These are phyloP conservation scores for Polyploca ridens DNA, from an alignment of 2,888 invertebrate genomes.

Conservation along the genomic window DNA sequence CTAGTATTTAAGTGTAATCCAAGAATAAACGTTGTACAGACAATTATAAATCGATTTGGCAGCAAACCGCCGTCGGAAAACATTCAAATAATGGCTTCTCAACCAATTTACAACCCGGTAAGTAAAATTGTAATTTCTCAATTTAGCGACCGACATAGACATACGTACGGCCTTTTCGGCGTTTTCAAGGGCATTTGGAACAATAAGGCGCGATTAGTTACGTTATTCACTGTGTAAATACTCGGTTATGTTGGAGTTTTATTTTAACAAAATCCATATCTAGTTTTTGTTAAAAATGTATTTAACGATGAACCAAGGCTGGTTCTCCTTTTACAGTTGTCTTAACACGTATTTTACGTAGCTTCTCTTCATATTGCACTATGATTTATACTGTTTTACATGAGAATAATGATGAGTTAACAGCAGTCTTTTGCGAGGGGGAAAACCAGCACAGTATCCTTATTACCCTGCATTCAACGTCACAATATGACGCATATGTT, in stretches of 20 bases:
- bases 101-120: conserved; percentile 74
- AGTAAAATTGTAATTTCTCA: conserved; percentile 41
- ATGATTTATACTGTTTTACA: conserved; percentile 11
- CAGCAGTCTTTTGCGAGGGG: too few species aligned
- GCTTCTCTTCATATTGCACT: conserved; percentile 20
- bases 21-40: conserved; percentile 31
- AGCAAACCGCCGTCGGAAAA: conserved; percentile 22
- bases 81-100: conserved; percentile 59
- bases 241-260: conserved; percentile 31
- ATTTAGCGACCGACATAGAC: conserved; percentile 22
- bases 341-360: conserved; percentile 16
- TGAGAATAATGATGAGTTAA: not conserved
- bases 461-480: too few species aligned
- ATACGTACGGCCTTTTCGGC: conserved; percentile 39
- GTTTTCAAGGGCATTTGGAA: conserved; percentile 65
- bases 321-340: conserved; percentile 20
- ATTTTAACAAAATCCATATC: conserved; percentile 27
- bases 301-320: conserved; percentile 31
- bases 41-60: conserved; percentile 25
- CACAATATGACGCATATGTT: too few species aligned
- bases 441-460: too few species aligned
- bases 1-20: conserved; percentile 47
- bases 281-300: conserved; percentile 22
- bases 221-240: conserved; percentile 52
- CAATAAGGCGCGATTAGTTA: conserved; percentile 45